Base-by-base conservation (phyloP, 2,888 invertebrate species). In the Corbicula japonica region DNA sequence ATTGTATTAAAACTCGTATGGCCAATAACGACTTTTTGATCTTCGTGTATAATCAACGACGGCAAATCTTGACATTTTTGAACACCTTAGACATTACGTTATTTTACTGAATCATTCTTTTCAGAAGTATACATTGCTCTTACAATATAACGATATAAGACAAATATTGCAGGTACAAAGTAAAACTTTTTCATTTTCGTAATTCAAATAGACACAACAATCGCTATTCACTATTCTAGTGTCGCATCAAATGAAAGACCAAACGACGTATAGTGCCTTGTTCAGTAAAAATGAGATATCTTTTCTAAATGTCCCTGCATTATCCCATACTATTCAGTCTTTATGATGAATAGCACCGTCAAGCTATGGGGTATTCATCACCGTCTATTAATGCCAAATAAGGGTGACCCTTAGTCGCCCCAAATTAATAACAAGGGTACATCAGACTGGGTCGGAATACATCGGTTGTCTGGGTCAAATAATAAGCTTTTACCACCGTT, bases 11-110 rank as follows among this genome's bases (percentile, higher is more conserved):
- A 35, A 73, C 61, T 44, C 48, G 44, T 68, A 66, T 69, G 44
- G 54, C 30, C 46, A 63, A 80, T 80, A 76, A 76, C 69, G 76
- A 80, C 80, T 80, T 68, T 76, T 80, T 80, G 80, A 76, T 80
- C 75, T 70, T 21, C 21, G 4, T 72, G 72, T 76, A 41, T 80
- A 69, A 32, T 50, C 34, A 46, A 26, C 66, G 18, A 46, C 28
- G 52, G n/a, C n/a, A n/a, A n/a, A n/a, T n/a, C n/a, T n/a, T n/a
- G n/a, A n/a, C n/a, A n/a, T n/a, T n/a, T n/a, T n/a, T n/a, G n/a
- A n/a, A n/a, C n/a, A n/a, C n/a, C n/a, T n/a, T n/a, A n/a, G n/a
- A n/a, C n/a, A n/a, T n/a, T n/a, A n/a, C n/a, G n/a, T n/a, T n/a
- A n/a, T n/a, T n/a, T n/a, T n/a, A n/a, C n/a, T n/a, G n/a, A n/a